Percentiles rank a stretch among this genome's conserved stretches.
phyloP scores from a whole-genome alignment of 2,888 invertebrate genomes.

The Macropis europaea region DNA sequence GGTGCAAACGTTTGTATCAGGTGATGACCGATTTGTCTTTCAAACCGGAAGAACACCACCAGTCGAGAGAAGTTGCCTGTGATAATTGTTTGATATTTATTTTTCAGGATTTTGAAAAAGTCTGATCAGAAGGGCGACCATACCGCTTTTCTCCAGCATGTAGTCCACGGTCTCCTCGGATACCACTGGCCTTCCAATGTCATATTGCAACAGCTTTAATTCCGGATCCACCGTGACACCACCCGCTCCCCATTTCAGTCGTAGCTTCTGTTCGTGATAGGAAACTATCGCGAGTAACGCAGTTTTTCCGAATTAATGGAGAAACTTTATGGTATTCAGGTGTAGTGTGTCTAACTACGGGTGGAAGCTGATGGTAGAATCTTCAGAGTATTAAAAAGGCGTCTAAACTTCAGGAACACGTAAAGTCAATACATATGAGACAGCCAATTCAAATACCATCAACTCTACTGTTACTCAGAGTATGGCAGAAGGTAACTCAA shows the following conservation, averaged over 20 bases:
- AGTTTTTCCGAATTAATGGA: conserved; percentile 21
- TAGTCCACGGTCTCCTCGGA: conserved; percentile 87
- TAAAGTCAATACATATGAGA: no score
- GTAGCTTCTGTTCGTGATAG: conserved; percentile 88
- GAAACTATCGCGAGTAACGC: conserved; percentile 83
- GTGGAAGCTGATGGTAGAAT: neutral
- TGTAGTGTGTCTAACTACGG: neutral
- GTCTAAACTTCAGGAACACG: no score
- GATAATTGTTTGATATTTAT: conserved; percentile 11
- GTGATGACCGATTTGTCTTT: conserved; percentile 92
- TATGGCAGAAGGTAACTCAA: no score
- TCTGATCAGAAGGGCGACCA: neutral
- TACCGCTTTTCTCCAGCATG: conserved; percentile 89
- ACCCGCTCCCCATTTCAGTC: conserved; percentile 87
- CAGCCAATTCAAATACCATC: no score
- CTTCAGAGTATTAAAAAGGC: neutral
- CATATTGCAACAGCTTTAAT: conserved; percentile 89
- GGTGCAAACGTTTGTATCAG: conserved; percentile 93
- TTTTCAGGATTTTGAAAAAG: no score
- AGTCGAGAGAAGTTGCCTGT: conserved; percentile 89
- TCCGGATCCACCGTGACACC: conserved; percentile 91
- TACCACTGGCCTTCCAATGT: conserved; percentile 87
- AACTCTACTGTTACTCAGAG: no score
- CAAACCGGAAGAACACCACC: conserved; percentile 89
- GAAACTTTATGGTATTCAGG: neutral